phyloP scores from a whole-genome alignment of 64 coral and sea anemone genomes.

The Porites australiensis region DNA sequence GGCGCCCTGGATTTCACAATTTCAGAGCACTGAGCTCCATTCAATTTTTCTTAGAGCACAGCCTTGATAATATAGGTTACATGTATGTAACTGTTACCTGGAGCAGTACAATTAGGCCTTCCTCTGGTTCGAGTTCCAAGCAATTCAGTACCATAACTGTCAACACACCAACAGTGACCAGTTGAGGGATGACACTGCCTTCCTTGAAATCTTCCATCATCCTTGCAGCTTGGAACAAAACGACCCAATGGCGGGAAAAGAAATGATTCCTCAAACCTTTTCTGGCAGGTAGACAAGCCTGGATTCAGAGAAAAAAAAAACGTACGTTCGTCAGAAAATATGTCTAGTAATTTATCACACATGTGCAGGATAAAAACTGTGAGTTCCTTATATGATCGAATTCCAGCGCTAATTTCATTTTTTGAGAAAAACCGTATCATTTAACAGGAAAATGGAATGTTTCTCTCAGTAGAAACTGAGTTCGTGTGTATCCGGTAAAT shows the following conservation, averaged over 20 bases:
- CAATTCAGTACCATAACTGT: conserved; percentile 50
- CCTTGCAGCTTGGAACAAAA: conserved; percentile 34
- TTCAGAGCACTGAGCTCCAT: too few relatives aligned
- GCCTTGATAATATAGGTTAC: not conserved
- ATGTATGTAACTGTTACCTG: not conserved
- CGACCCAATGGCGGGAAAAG: conserved; percentile 25
- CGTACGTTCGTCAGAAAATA: not conserved
- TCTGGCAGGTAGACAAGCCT: conserved; percentile 39
- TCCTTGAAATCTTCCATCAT: conserved; percentile 45
- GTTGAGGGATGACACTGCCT: conserved; percentile 51
- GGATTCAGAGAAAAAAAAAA: not conserved
- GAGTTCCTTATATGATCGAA: too few relatives aligned
- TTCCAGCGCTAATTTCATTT: too few relatives aligned
- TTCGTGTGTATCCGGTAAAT: too few relatives aligned
- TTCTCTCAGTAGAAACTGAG: too few relatives aligned
- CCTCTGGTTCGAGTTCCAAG: conserved; percentile 53
- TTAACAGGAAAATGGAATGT: too few relatives aligned
- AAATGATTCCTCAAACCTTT: conserved; percentile 32
- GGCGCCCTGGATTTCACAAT: not conserved
- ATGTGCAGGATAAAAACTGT: too few relatives aligned
- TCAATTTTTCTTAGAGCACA: too few relatives aligned
- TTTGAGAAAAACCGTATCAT: too few relatives aligned
- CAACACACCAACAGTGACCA: conserved; percentile 68
- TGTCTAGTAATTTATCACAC: too few relatives aligned
- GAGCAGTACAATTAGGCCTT: conserved; percentile 25